Conservation (phyloP, 2,888 invertebrate species). For the Cyclophora punctaria region DNA sequence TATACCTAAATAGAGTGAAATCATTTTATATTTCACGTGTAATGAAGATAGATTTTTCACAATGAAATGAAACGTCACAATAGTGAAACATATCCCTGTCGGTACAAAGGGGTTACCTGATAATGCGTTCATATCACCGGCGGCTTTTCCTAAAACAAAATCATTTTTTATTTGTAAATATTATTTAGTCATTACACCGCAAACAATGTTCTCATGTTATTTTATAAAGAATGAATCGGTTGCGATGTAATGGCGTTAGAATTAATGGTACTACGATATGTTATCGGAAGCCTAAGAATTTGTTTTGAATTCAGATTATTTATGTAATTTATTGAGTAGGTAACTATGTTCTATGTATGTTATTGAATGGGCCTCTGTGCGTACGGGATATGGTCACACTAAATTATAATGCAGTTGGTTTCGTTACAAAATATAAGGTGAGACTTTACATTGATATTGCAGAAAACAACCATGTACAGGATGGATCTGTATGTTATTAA, state of each 20-base stretch:
- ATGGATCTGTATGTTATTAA: not conserved
- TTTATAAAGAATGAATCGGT: not conserved
- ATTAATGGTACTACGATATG: slow-evolving; percentile 39
- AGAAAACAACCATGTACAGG: too few relatives aligned
- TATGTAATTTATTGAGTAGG: slow-evolving; percentile 73
- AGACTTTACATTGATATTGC: too few relatives aligned
- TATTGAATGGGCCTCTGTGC: slow-evolving; percentile 27
- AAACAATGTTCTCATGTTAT: slow-evolving; percentile 3
- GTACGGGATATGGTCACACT: slow-evolving; percentile 11
- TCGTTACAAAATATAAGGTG: too few relatives aligned
- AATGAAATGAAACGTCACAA: slow-evolving; percentile 17
- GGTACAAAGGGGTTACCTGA: slow-evolving; percentile 53
- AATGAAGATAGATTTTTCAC: slow-evolving; percentile 25
- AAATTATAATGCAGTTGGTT: too few relatives aligned
- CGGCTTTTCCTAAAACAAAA: slow-evolving; percentile 45
- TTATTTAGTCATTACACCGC: slow-evolving; percentile 23
- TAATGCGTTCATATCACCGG: slow-evolving; percentile 48
- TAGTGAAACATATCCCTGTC: slow-evolving; percentile 49
- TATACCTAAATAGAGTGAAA: too few relatives aligned
- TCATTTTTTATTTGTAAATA: slow-evolving; percentile 49
- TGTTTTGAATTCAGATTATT: slow-evolving; percentile 71
- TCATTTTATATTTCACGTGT: too few relatives aligned
- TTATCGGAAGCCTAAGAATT: slow-evolving; percentile 70
- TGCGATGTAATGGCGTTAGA: slow-evolving; percentile 17
- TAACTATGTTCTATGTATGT: slow-evolving; percentile 51